These are phyloP conservation scores for Corythoichthys haematopterus DNA, from an alignment of 2,113 vertebrate genomes.

Conservation along the genomic window DNA sequence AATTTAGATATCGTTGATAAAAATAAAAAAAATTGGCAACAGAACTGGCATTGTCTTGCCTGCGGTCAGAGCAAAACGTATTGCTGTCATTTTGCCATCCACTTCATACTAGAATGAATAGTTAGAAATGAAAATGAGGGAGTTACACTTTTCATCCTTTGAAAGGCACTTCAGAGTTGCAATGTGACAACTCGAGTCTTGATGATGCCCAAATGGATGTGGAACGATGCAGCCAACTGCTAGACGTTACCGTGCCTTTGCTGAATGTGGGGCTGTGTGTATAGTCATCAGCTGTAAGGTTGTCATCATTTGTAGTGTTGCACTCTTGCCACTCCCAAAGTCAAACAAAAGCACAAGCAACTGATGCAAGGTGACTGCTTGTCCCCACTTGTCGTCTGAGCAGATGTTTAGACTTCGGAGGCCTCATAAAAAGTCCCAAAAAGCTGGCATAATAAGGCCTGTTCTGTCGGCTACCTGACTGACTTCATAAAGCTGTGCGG, in stretches of 20 bases:
- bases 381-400: constrained; percentile 55
- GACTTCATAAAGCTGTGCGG: constrained; percentile 57
- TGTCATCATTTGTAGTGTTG: constrained; percentile 43
- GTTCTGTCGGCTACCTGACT: constrained; percentile 60
- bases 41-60: constrained; percentile 39
- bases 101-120: constrained; percentile 37
- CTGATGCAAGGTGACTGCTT: constrained; percentile 65
- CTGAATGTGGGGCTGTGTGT: constrained; percentile 46
- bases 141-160: constrained; percentile 28
- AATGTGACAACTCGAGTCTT: constrained; percentile 30
- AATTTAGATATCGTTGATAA: neutral
- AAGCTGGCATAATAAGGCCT: constrained; percentile 51
- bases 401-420: constrained; percentile 57
- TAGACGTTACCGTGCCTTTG: constrained; percentile 67
- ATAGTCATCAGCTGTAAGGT: constrained; percentile 36
- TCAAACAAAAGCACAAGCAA: constrained; percentile 70
- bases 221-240: constrained; percentile 41
- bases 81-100: constrained; percentile 32
- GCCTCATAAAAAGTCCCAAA: constrained; percentile 51
- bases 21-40: constrained; percentile 39
- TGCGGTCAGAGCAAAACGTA: constrained; percentile 46
- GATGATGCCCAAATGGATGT: constrained; percentile 20
- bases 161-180: constrained; percentile 26
- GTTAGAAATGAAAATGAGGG: constrained; percentile 32
- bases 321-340: constrained; percentile 42